These are phyloP conservation scores for Mythimna pallens DNA, from an alignment of 2,888 invertebrate species.

Conservation along the genomic window DNA sequence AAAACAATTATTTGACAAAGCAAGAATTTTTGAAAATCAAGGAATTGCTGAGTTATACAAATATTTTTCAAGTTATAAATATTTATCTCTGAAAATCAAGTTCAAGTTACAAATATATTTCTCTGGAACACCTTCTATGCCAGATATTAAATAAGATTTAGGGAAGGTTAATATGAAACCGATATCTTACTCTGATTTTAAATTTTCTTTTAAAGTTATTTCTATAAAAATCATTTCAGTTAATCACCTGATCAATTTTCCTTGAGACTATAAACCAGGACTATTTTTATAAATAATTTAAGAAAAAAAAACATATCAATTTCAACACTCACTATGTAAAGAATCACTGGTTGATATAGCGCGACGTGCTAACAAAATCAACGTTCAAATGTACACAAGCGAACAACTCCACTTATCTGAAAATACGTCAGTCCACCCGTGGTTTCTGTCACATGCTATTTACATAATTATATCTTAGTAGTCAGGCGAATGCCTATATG, in stretches of 20 bases:
- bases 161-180: no score
- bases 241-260: neutral
- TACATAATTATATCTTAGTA: slow-evolving; percentile 59
- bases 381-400: slow-evolving; percentile 61
- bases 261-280: neutral
- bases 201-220: neutral
- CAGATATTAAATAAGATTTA: no score
- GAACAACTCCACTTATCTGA: slow-evolving; percentile 70
- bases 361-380: slow-evolving; percentile 59
- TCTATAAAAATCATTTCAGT: neutral
- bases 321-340: slow-evolving; percentile 54
- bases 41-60: neutral
- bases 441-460: slow-evolving; percentile 76
- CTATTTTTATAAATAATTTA: neutral
- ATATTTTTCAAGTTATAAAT: no score
- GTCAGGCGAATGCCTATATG: slow-evolving; percentile 38
- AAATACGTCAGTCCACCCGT: slow-evolving; percentile 64
- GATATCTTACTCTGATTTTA: neutral
- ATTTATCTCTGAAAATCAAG: neutral
- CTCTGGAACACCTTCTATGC: neutral
- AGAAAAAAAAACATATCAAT: slow-evolving; percentile 34
- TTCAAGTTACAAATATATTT: no score
- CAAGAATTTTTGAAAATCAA: neutral
- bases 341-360: slow-evolving; percentile 41
- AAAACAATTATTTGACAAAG: neutral